These are phyloP conservation scores for Encarsia formosa DNA, from an alignment of 2,888 invertebrate genomes.

Conservation along the genomic window DNA sequence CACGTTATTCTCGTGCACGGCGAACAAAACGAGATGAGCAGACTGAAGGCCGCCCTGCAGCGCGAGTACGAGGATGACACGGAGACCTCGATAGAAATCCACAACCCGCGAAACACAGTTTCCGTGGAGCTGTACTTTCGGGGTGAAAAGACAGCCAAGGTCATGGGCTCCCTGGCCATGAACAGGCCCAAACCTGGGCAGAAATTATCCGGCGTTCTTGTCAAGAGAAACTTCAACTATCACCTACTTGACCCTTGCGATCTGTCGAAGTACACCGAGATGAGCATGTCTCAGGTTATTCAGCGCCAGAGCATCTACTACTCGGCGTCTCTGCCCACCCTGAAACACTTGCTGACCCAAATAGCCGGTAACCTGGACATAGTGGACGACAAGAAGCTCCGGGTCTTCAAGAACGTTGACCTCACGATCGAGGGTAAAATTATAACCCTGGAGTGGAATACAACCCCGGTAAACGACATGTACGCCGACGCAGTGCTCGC, in stretches of 20 bases:
- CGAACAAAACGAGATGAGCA: constrained; percentile 97
- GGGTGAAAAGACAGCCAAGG: constrained; percentile 98
- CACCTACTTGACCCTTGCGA: constrained; percentile 90
- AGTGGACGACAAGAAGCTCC: constrained; percentile 69
- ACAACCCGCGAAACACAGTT: constrained; percentile 95
- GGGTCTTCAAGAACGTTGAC: constrained; percentile 79
- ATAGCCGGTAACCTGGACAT: constrained; percentile 72
- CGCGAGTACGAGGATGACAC: constrained; percentile 89
- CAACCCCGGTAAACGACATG: constrained; percentile 95
- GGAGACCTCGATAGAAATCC: constrained; percentile 76
- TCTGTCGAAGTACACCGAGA: constrained; percentile 92
- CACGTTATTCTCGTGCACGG: constrained; percentile 97
- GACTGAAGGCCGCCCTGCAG: constrained; percentile 89
- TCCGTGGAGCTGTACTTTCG: constrained; percentile 89
- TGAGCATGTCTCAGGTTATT: constrained; percentile 87
- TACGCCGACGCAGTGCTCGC: constrained; percentile 93
- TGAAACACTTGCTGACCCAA: constrained; percentile 73
- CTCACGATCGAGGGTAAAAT: constrained; percentile 76
- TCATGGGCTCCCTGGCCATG: constrained; percentile 88
- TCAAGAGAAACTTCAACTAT: constrained; percentile 97
- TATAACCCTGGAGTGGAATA: constrained; percentile 90
- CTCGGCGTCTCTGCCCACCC: constrained; percentile 67
- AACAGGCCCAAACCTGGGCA: constrained; percentile 75
- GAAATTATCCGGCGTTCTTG: constrained; percentile 84
- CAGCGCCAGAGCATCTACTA: constrained; percentile 91